A percentile compares a stretch with the other conserved stretches of the same genome.
Conservation (phyloP, 2,888 invertebrate genomes). For the Salpingus planirostris region DNA sequence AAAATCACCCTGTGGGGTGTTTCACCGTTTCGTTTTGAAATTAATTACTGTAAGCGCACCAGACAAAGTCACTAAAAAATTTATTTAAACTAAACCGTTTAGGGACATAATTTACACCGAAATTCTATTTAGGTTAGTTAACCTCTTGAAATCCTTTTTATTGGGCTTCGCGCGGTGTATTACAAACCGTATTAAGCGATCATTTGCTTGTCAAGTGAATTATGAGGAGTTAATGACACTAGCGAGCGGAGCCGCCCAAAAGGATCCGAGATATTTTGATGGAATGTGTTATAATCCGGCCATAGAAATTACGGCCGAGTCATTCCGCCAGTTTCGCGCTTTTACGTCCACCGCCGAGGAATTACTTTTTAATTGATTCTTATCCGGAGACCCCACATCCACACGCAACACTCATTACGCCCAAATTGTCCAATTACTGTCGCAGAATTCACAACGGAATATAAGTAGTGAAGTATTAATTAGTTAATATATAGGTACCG, state of each 20-base stretch:
- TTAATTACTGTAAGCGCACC: too few species aligned
- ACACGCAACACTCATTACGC: too few species aligned
- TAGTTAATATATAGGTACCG: too few species aligned
- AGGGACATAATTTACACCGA: too few species aligned
- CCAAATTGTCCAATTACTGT: too few species aligned
- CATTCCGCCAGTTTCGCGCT: slow-evolving; percentile 9
- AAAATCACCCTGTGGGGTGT: too few species aligned
- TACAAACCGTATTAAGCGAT: slow-evolving; percentile 10
- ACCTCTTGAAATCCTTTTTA: slow-evolving; percentile 7
- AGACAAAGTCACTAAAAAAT: too few species aligned
- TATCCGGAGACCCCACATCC: too few species aligned
- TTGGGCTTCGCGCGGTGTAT: slow-evolving; percentile 5
- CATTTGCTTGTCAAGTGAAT: slow-evolving; percentile 13
- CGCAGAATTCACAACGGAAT: too few species aligned
- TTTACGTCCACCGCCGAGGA: slow-evolving; percentile 11
- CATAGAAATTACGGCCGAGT: slow-evolving; percentile 10
- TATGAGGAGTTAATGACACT: slow-evolving; percentile 11
- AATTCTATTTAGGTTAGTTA: slow-evolving; percentile 1
- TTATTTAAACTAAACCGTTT: too few species aligned
- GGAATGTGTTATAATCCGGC: slow-evolving; percentile 10
- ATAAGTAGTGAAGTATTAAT: too few species aligned
- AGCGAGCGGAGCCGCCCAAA: slow-evolving; percentile 6
- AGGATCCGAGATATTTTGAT: slow-evolving; percentile 10
- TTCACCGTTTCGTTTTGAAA: too few species aligned
- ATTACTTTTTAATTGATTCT: slow-evolving; percentile 14